A percentile compares a stretch with the other conserved stretches of the same genome.
phyloP scores from a whole-genome alignment of 2,888 invertebrate genomes.

The Chloroclystis v-ata region DNA sequence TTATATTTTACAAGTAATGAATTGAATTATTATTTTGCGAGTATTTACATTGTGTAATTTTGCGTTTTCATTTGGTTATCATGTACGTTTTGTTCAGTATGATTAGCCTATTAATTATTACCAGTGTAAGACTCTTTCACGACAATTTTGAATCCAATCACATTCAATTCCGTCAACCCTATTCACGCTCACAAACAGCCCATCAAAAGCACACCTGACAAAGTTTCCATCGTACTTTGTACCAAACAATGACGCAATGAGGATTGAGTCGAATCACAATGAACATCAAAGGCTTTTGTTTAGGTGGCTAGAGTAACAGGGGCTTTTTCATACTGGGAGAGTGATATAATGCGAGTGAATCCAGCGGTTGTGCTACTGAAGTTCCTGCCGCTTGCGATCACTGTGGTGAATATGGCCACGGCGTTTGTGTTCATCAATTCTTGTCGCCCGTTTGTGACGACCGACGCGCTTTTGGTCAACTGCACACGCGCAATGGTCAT shows the following conservation, averaged over 20 bases:
- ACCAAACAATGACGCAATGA: not conserved
- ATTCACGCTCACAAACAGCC: too few relatives aligned
- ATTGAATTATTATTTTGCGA: too few relatives aligned
- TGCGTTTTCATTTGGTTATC: too few relatives aligned
- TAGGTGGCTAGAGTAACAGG: slow-evolving; percentile 62
- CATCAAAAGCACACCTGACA: not conserved
- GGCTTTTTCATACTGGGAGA: slow-evolving; percentile 61
- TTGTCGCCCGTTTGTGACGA: slow-evolving; percentile 41
- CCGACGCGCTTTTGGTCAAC: slow-evolving; percentile 43
- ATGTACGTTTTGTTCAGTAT: too few relatives aligned
- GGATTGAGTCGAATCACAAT: slow-evolving; percentile 7
- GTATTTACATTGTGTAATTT: too few relatives aligned
- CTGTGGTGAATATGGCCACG: slow-evolving; percentile 59
- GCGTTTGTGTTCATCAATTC: slow-evolving; percentile 54
- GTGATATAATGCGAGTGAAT: slow-evolving; percentile 61
- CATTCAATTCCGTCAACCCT: too few relatives aligned
- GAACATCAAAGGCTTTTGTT: slow-evolving; percentile 26
- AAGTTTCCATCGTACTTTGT: not conserved
- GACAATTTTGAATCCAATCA: too few relatives aligned
- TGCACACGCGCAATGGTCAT: slow-evolving; percentile 47
- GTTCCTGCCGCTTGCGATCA: slow-evolving; percentile 58
- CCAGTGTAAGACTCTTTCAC: too few relatives aligned
- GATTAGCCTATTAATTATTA: too few relatives aligned
- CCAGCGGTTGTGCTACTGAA: slow-evolving; percentile 56
- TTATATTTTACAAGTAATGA: too few relatives aligned